Conservation (phyloP, 37 sponge, comb jelly and placozoan genomes). For the Cliona cf. orientalis region DNA sequence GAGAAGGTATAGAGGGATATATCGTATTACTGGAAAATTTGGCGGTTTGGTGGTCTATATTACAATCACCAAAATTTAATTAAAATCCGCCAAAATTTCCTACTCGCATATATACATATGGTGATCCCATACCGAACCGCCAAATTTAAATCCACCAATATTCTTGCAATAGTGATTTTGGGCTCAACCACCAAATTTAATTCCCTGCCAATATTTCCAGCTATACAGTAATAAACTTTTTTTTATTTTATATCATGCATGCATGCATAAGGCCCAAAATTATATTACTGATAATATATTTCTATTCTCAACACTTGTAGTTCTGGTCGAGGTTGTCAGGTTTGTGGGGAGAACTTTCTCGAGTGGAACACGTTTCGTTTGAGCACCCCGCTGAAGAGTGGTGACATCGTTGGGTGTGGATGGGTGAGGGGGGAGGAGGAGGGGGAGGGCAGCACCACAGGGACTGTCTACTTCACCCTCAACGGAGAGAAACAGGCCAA, state of each 20-base stretch:
- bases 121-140: no score
- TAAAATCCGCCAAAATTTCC: no score
- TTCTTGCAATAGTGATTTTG: no score
- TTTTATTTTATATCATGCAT: not conserved
- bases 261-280: not conserved
- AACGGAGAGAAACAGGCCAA: conserved; percentile 68
- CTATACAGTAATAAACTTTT: no score
- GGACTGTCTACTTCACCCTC: conserved; percentile 89
- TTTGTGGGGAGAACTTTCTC: conserved; percentile 41
- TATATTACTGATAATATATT: not conserved
- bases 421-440: conserved; percentile 77
- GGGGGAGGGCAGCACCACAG: conserved; percentile 48
- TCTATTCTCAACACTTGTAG: conserved; percentile 23
- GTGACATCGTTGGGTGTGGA: conserved; percentile 88
- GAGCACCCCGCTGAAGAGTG: conserved; percentile 50
- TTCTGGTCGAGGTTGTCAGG: conserved; percentile 72
- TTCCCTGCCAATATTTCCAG: no score
- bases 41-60: no score
- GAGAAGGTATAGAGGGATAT: conserved; percentile 43
- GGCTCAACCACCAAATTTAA: no score
- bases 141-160: no score
- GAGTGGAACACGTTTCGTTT: conserved; percentile 67
- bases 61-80: no score
- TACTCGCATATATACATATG: no score
- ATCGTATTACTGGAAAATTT: not conserved